Conservation (phyloP, 2,797 vertebrate species). For the Serranus cabrilla region DNA sequence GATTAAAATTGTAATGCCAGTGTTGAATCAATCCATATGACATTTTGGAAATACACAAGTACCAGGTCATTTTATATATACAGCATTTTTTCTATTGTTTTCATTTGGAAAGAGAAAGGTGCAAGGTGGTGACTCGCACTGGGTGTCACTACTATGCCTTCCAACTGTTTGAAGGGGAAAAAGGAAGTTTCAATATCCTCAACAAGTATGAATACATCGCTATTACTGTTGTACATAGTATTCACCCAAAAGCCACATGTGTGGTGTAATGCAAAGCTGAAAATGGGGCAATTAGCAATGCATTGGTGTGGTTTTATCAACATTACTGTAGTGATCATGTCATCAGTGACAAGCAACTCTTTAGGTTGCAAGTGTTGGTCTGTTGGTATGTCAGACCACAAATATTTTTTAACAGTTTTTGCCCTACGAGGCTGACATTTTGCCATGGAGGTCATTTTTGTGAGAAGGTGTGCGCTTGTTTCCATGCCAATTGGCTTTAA, state of each 20-base stretch:
- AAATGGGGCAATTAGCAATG: conserved; percentile 6
- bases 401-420: too few species aligned
- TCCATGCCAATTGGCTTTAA: too few species aligned
- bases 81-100: conserved; percentile 74
- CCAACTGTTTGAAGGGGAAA: conserved; percentile 78
- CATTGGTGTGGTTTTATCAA: conserved; percentile 13
- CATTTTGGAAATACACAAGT: conserved; percentile 89
- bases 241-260: conserved; percentile 32
- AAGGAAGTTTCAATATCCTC: conserved; percentile 71
- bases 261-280: conserved; percentile 4
- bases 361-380: too few species aligned
- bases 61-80: conserved; percentile 82
- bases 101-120: conserved; percentile 75
- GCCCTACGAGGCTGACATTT: too few species aligned
- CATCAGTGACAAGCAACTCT: neutral
- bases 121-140: conserved; percentile 69
- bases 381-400: too few species aligned
- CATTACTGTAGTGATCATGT: neutral
- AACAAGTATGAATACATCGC: conserved; percentile 57
- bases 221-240: conserved; percentile 39
- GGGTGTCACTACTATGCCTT: conserved; percentile 76
- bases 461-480: too few species aligned
- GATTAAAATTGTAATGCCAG: conserved; percentile 91
- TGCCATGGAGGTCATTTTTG: too few species aligned
- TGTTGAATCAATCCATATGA: conserved; percentile 90